Evolutionary conservation across 2,113 vertebrate species (phyloP).

Genomic region (Leucopternis melanops): DNA sequence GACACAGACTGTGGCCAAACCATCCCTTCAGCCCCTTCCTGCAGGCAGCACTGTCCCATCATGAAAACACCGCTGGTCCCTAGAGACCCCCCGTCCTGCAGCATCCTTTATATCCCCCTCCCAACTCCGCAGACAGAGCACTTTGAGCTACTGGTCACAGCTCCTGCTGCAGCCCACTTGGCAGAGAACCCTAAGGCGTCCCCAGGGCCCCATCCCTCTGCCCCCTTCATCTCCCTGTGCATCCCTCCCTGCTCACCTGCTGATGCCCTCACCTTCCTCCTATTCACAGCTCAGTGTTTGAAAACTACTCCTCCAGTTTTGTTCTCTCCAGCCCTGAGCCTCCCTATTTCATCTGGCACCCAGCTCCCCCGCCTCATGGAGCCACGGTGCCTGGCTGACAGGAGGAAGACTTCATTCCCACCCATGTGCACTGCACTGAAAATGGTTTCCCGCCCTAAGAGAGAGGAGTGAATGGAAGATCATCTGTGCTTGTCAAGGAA

Average conservation of each 20-base stretch:
- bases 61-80: not conserved
- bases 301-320: not conserved
- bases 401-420: not conserved
- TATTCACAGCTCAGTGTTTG: not conserved
- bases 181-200: not conserved
- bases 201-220: not conserved
- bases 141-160: not conserved
- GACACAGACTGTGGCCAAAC: not conserved
- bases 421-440: not conserved
- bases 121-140: not conserved
- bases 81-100: not conserved
- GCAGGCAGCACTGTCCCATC: not conserved
- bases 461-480: conserved; percentile 41
- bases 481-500: conserved; percentile 49
- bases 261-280: not conserved
- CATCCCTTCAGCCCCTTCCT: not conserved
- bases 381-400: not conserved
- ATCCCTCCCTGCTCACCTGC: not conserved
- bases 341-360: not conserved
- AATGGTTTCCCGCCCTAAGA: not conserved
- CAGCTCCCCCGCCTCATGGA: not conserved
- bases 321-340: not conserved
- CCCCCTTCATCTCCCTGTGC: not conserved
- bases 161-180: not conserved
- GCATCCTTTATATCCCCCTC: not conserved